Conservation (phyloP, 2,888 invertebrate species). For the Entomobrya proxima region DNA sequence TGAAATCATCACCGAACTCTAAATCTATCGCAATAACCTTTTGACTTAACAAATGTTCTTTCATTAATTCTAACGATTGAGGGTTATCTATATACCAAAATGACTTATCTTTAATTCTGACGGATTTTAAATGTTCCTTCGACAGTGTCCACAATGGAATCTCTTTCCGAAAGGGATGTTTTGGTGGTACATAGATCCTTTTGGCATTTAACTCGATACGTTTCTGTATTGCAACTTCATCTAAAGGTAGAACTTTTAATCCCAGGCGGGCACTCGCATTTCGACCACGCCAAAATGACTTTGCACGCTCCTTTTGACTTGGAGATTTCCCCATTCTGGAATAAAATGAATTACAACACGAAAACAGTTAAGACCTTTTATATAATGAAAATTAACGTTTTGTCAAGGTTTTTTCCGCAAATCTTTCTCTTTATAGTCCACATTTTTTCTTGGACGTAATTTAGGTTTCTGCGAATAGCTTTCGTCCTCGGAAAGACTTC, state of each 20-base stretch:
- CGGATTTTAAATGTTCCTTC: not conserved
- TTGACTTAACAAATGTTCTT: not conserved
- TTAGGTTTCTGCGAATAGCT: not conserved
- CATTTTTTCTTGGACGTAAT: not conserved
- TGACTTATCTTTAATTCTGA: not conserved
- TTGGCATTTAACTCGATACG: too few species aligned
- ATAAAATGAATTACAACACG: not conserved
- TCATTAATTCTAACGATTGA: not conserved
- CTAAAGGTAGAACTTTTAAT: not conserved
- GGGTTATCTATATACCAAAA: not conserved
- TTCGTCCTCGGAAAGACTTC: not conserved
- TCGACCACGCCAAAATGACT: not conserved
- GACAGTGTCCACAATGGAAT: not conserved
- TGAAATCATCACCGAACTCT: not conserved
- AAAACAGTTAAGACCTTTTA: not conserved
- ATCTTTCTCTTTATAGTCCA: slow-evolving; percentile 16
- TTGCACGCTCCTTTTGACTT: too few species aligned
- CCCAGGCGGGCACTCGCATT: not conserved
- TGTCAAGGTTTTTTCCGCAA: not conserved
- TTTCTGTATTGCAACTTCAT: not conserved
- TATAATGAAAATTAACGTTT: not conserved
- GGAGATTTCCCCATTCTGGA: not conserved
- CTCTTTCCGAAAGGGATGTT: not conserved
- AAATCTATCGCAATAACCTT: not conserved
- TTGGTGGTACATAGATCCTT: not conserved